These are phyloP conservation scores for Apis mellifera DNA, from an alignment of 1,140 invertebrate species.

Conservation along the genomic window Amel_HAv3.1 CM009936.2:8306501-8307000, in stretches of 20 bases:
- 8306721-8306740: conserved; percentile 58
- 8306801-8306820: conserved; percentile 24
- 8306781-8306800: background rate
- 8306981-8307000: background rate
- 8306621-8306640: conserved; percentile 53
- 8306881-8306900: background rate
- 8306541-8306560: conserved; percentile 19
- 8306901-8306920: background rate
- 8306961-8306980: too few species aligned
- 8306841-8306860: conserved; percentile 51
- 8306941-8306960: background rate
- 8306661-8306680: conserved; percentile 40
- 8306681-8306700: conserved; percentile 51
- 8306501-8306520: conserved; percentile 50
- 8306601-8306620: conserved; percentile 56
- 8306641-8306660: background rate
- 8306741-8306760: background rate
- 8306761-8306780: background rate
- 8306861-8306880: conserved; percentile 45
- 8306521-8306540: conserved; percentile 56
- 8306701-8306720: conserved; percentile 64
- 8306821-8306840: too few species aligned
- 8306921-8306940: background rate
- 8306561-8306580: conserved; percentile 48
- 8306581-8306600: background rate